Evolutionary conservation across 92 coral and sea anemone species (phyloP).

Genomic region (Scolanthus callimorphus): DNA sequence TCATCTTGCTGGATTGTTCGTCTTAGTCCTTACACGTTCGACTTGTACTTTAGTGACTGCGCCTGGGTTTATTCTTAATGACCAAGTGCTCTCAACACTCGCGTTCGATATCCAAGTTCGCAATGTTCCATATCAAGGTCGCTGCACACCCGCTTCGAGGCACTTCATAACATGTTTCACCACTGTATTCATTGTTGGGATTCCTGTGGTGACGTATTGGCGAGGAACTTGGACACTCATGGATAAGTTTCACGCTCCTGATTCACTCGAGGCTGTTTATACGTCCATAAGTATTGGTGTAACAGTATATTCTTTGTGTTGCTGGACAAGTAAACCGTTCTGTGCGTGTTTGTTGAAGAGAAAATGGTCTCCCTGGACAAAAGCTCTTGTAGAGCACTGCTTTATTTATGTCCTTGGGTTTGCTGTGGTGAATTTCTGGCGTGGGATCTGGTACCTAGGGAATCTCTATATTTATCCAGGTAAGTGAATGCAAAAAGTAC

Average conservation of each 20-base stretch:
- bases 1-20: not conserved
- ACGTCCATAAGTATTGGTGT: not conserved
- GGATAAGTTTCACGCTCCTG: not conserved
- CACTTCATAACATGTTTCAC: not conserved
- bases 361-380: not conserved
- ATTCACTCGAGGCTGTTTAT: not conserved
- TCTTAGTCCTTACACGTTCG: not conserved
- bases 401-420: not conserved
- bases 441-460: not conserved
- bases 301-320: not conserved
- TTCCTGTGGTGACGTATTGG: not conserved
- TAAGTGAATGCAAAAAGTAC: not conserved
- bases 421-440: constrained; percentile 4
- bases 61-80: not conserved
- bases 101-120: not conserved
- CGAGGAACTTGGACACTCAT: constrained; percentile 3
- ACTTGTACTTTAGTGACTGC: not conserved
- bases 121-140: not conserved
- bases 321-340: not conserved
- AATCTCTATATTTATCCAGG: not conserved
- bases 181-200: not conserved
- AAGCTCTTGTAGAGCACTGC: not conserved
- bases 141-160: not conserved
- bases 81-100: not conserved
- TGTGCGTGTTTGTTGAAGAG: not conserved